phyloP scores from a whole-genome alignment of 1,140 invertebrate species.

The Aphelinus certus region DNA sequence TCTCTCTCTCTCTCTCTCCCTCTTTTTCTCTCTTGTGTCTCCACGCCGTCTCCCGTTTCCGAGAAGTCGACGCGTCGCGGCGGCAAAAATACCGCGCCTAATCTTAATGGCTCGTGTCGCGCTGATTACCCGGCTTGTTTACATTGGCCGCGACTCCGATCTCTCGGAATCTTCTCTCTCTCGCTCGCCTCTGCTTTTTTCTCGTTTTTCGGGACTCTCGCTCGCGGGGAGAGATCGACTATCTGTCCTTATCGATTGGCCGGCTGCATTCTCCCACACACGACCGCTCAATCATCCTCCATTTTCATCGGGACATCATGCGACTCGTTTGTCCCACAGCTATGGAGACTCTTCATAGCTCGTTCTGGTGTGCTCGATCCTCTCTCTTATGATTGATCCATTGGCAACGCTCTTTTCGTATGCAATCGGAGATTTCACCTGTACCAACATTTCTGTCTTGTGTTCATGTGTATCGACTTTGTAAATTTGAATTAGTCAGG shows the following conservation, averaged over 20 bases:
- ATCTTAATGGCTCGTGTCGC: conserved; percentile 58
- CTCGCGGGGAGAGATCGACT: conserved; percentile 6
- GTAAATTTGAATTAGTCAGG: no score
- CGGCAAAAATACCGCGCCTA: conserved; percentile 41
- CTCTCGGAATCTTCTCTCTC: conserved; percentile 37
- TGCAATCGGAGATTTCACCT: no score
- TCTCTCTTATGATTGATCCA: no score
- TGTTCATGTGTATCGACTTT: no score
- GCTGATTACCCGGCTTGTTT: conserved; percentile 57
- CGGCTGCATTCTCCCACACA: conserved; percentile 13
- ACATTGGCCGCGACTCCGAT: conserved; percentile 44
- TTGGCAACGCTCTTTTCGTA: no score
- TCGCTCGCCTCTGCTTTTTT: neutral
- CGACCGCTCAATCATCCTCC: conserved; percentile 33
- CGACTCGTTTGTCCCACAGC: no score
- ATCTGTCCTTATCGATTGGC: conserved; percentile 38
- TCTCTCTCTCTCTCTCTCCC: neutral
- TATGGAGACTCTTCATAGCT: no score
- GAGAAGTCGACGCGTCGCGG: no score
- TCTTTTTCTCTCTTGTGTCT: neutral
- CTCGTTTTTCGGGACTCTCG: neutral
- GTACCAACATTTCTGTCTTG: no score
- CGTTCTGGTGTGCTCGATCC: no score
- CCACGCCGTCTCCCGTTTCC: no score
- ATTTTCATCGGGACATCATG: no score